Evolutionary conservation across 2,888 invertebrate species (phyloP).

Genomic region (Coenonympha glycerion): DNA sequence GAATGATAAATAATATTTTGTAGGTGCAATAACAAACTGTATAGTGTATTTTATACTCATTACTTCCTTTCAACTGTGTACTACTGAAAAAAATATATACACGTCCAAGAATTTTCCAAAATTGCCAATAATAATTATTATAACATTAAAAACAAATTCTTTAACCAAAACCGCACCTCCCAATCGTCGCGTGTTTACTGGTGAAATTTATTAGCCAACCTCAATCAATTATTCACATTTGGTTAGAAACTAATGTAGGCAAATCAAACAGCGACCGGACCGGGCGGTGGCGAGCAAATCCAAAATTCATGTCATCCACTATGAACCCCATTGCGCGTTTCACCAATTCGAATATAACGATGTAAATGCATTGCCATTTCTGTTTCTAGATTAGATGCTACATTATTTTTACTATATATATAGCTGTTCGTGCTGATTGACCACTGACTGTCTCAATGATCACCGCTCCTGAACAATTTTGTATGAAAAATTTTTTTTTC

Average conservation of each 20-base stretch:
- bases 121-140: not conserved
- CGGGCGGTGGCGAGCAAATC: conserved; percentile 33
- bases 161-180: conserved; percentile 1
- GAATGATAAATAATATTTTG: too few relatives aligned
- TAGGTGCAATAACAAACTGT: too few relatives aligned
- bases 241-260: conserved; percentile 38
- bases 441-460: too few relatives aligned
- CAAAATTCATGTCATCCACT: conserved; percentile 45
- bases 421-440: too few relatives aligned
- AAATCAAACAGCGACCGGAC: conserved; percentile 35
- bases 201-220: conserved; percentile 20
- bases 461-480: too few relatives aligned
- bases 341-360: conserved; percentile 42
- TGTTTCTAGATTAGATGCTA: not conserved
- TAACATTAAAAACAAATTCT: not conserved
- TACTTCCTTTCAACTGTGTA: too few relatives aligned
- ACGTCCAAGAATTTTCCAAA: too few relatives aligned
- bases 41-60: too few relatives aligned
- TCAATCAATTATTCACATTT: conserved; percentile 32
- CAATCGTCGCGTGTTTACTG: conserved; percentile 20
- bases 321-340: conserved; percentile 37
- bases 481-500: too few relatives aligned
- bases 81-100: too few relatives aligned
- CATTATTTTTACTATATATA: too few relatives aligned
- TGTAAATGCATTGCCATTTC: conserved; percentile 18